Evolutionary conservation across 1,140 invertebrate genomes (phyloP).

Genomic region (Anadara kagoshimensis): DNA sequence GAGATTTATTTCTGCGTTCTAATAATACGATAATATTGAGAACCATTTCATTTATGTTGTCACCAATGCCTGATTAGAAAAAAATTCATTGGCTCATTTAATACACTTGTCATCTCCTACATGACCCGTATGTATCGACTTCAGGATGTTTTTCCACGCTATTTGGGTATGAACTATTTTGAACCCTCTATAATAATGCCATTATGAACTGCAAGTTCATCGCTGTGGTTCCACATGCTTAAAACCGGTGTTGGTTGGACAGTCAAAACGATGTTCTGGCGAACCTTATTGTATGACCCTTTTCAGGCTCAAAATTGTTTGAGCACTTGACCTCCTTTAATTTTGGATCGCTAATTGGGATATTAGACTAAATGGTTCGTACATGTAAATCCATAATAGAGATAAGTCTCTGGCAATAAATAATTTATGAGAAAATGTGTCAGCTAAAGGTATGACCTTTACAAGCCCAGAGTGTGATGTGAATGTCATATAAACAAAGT

Average conservation of each 20-base stretch:
- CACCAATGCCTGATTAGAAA: constrained; percentile 43
- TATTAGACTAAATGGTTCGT: constrained; percentile 11
- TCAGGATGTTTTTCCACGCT: constrained; percentile 28
- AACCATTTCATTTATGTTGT: constrained; percentile 36
- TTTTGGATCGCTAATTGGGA: constrained; percentile 34
- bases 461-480: constrained; percentile 37
- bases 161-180: constrained; percentile 33
- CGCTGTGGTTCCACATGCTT: constrained; percentile 34
- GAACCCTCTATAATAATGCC: constrained; percentile 42
- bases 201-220: constrained; percentile 40
- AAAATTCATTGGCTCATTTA: constrained; percentile 32
- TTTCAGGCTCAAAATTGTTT: not conserved
- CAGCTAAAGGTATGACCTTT: constrained; percentile 45
- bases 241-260: constrained; percentile 11
- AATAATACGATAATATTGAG: constrained; percentile 33
- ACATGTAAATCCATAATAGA: constrained; percentile 21
- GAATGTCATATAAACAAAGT: constrained; percentile 49
- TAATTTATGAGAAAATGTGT: constrained; percentile 40
- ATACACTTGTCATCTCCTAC: constrained; percentile 42
- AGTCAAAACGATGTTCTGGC: constrained; percentile 24
- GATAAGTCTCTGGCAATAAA: constrained; percentile 24
- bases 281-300: constrained; percentile 27
- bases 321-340: constrained; percentile 8
- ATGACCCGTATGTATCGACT: constrained; percentile 39
- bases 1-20: constrained; percentile 13